Base-by-base conservation (phyloP, 1,140 invertebrate genomes). In the Drosophila baimaii region DNA sequence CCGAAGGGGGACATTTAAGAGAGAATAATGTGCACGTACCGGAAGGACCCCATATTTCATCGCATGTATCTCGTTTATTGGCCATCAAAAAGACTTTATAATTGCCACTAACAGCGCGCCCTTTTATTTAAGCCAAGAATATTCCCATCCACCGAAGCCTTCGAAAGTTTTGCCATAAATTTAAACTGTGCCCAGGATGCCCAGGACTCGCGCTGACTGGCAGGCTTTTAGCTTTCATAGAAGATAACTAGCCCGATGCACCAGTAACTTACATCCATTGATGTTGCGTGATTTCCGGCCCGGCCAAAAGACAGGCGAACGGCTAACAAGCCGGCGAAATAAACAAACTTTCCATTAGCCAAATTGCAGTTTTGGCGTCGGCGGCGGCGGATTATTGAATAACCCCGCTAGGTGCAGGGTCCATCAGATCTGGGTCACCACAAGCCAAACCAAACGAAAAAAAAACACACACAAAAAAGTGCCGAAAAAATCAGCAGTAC, bases 381-480 rank as follows among this genome's bases (percentile, higher is more conserved):
- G 25, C 25, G 78, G 52, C 47, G 29, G 17, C 15, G 78, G 58
- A 86, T 86, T 86, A 88, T 88, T 88, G 79, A 88, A 88, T 88
- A 88, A 68, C 55, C 62, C 68, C 56, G 8, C 19, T 15, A 13
- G 43, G 17, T 52, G 49, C 46, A 21, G 35, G 21, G 70, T 65
- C 69, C 55, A 23, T 39, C 46, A 47, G 19, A 75, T 57, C 44
- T 77, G 73, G 73, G 73, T 76, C 73, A 76, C 31, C 52, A 29
- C 41, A 33, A 54, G 6, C 15, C 41, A 23, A 57, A 66, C 47
- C 44, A n/a, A n/a, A n/a, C n/a, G n/a, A n/a, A n/a, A n/a, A 23
- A 63, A 23, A 43, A 21, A n/a, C 15, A 19, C 17, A 5, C 19
- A 27, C 54, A 56, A 39, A 27, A 52, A 27, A 63, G 12, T 21